Conservation (phyloP, 2,113 vertebrate genomes). For the Canis aureus region DNA sequence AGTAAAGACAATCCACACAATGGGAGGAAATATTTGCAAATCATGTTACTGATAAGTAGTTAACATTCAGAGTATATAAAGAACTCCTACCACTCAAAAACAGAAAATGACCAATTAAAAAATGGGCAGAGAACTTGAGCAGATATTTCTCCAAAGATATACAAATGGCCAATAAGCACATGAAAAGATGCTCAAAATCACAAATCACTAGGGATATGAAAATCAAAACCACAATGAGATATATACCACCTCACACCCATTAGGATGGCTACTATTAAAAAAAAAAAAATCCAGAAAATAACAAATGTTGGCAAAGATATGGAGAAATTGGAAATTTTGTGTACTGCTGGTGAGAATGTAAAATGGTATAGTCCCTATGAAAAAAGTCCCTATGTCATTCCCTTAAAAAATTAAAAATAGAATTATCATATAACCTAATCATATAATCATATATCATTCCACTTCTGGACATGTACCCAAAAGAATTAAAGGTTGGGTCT, state of each 20-base stretch:
- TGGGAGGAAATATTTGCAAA: neutral
- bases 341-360: neutral
- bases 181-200: neutral
- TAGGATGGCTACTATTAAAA: neutral
- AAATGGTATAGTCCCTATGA: neutral
- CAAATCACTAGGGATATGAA: neutral
- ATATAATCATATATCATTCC: neutral
- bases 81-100: neutral
- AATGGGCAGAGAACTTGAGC: neutral
- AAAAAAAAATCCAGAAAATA: neutral
- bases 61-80: neutral
- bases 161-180: neutral
- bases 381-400: neutral
- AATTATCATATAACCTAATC: neutral
- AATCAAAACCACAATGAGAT: neutral
- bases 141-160: neutral
- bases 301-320: neutral
- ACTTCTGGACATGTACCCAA: neutral
- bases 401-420: neutral
- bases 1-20: neutral
- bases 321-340: neutral
- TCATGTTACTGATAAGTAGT: neutral
- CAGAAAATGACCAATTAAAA: neutral
- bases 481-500: neutral
- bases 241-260: neutral